Conservation (phyloP, 1,140 invertebrate species). For the Coelopa frigida region DNA sequence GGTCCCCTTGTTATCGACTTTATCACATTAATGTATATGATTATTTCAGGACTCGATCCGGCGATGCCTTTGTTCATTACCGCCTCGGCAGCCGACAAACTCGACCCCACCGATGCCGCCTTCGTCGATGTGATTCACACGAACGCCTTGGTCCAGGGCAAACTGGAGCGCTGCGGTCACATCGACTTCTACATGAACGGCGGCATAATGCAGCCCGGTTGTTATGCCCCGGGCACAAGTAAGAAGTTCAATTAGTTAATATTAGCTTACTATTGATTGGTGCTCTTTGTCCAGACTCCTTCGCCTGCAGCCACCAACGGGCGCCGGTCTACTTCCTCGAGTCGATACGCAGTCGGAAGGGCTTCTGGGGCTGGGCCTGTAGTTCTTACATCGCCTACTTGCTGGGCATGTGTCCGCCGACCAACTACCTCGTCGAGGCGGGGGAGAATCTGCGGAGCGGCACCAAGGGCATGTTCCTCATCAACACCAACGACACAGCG, state of each 20-base stretch:
- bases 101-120: conserved; percentile 60
- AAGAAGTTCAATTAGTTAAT: no score
- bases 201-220: conserved; percentile 60
- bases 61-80: conserved; percentile 59
- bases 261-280: not conserved
- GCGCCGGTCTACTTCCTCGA: conserved; percentile 62
- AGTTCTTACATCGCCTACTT: conserved; percentile 51
- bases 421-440: conserved; percentile 35
- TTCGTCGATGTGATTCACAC: conserved; percentile 73
- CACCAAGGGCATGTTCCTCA: conserved; percentile 37
- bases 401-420: conserved; percentile 48
- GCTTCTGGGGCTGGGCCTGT: conserved; percentile 63
- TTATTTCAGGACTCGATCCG: conserved; percentile 53
- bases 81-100: conserved; percentile 49
- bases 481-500: conserved; percentile 34
- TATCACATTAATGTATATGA: not conserved
- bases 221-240: conserved; percentile 13
- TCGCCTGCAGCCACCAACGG: conserved; percentile 59
- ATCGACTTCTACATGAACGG: conserved; percentile 71
- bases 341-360: conserved; percentile 56
- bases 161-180: conserved; percentile 56
- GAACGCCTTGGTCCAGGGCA: conserved; percentile 60
- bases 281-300: conserved; percentile 24
- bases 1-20: no score
- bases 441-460: conserved; percentile 31